These are phyloP conservation scores for Anomalospiza imberbis DNA, from an alignment of 2,797 vertebrate genomes.

Conservation along the genomic window DNA sequence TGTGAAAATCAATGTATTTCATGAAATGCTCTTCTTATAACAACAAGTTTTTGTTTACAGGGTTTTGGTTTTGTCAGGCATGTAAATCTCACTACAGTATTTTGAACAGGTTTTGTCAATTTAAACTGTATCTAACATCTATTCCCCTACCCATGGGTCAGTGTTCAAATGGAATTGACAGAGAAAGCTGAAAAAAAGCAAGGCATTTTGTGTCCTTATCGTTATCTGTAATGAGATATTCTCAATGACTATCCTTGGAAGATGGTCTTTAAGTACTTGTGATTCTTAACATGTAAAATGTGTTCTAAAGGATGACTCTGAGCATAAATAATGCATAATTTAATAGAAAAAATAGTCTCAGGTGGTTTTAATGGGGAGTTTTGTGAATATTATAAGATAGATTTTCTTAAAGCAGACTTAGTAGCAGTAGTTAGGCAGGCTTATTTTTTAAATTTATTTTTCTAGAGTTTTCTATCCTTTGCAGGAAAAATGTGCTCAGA, in stretches of 20 bases:
- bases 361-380: neutral
- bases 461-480: neutral
- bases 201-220: neutral
- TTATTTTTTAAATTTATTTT: neutral
- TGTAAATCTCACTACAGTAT: neutral
- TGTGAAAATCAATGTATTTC: neutral
- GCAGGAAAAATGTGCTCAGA: neutral
- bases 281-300: neutral
- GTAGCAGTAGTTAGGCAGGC: neutral
- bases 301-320: neutral
- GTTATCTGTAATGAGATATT: neutral
- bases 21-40: neutral
- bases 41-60: neutral
- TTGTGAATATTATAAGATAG: neutral
- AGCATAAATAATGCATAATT: constrained; percentile 28
- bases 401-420: neutral
- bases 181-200: neutral
- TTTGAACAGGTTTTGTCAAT: neutral
- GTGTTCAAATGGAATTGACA: neutral
- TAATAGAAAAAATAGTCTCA: neutral
- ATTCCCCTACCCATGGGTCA: neutral
- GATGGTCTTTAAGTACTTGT: neutral
- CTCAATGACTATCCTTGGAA: neutral
- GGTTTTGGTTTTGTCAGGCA: neutral
- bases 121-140: neutral